These are phyloP conservation scores for Serinus canaria DNA, from an alignment of 2,113 vertebrate genomes.

Conservation along the genomic window DNA sequence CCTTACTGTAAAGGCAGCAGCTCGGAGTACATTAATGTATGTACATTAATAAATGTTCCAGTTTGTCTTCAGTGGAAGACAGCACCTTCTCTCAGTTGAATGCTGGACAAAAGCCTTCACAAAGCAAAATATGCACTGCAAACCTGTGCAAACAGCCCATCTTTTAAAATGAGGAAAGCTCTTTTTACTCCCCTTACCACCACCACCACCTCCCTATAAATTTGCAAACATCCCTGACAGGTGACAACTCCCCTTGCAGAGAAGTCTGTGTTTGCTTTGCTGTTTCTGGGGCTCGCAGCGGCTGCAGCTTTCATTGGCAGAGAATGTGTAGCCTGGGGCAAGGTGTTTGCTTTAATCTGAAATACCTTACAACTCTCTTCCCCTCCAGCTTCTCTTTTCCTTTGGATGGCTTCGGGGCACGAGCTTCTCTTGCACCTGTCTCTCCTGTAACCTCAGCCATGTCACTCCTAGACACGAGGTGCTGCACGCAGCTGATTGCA, in stretches of 20 bases:
- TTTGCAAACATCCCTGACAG: conserved; percentile 76
- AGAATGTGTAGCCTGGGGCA: conserved; percentile 80
- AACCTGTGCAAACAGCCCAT: conserved; percentile 74
- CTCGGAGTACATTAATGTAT: neutral
- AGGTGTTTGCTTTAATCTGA: conserved; percentile 87
- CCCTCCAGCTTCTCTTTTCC: conserved; percentile 60
- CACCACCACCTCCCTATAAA: conserved; percentile 66
- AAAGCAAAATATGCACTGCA: conserved; percentile 67
- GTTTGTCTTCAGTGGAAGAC: conserved; percentile 30
- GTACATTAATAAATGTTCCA: conserved; percentile 44
- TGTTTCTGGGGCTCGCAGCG: conserved; percentile 66
- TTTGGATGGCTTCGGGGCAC: conserved; percentile 66
- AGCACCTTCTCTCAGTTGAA: conserved; percentile 9
- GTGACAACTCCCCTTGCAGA: conserved; percentile 73
- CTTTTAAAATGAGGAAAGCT: conserved; percentile 70
- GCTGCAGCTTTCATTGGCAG: conserved; percentile 66
- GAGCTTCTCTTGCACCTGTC: conserved; percentile 80
- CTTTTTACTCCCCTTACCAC: conserved; percentile 60
- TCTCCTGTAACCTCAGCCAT: conserved; percentile 70
- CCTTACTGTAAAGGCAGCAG: conserved; percentile 13
- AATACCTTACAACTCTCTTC: conserved; percentile 81
- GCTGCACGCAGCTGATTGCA: conserved; percentile 59
- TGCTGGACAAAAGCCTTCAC: conserved; percentile 60
- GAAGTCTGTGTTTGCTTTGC: conserved; percentile 75
- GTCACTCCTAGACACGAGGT: conserved; percentile 67